Evolutionary conservation across 1,140 invertebrate species (phyloP), one percentile per base, ranked within the genome.

Genomic region (Tenebrio molitor): DNA sequence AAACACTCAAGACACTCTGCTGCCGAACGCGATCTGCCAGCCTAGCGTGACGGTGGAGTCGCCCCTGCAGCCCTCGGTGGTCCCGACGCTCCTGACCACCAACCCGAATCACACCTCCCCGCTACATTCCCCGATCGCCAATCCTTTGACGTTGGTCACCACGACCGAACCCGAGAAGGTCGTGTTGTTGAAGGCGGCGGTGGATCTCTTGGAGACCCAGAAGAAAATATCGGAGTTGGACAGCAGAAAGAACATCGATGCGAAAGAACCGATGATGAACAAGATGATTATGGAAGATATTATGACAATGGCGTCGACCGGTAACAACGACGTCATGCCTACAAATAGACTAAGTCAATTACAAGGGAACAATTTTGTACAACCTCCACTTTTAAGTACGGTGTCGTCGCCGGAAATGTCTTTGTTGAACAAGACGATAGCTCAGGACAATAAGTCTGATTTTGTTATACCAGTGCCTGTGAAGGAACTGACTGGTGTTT

Each of bases 151-250:
- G 1, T 34, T 50, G 19, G 42, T 69, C 23, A 34, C 17, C 42
- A 8, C 89, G 0, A 86, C 88, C 0, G 88, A 90, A n/a, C 86
- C 88, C 12, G 88, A 90, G 64, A 90, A 89, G 79, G 89, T 86
- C 36, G 89, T 91, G 84, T 86, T 90, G 65, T 81, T 90, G 16
- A 89, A 89, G 74, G 89, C 89, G 1, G 87, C 89, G 0, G 89
- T 88, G 0, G 89, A 90, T 81, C 87, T 89, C 71, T 84, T 82
- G 0, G 73, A 82, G 75, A 83, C 80, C 12, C 81, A 83, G 71
- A 80, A 81, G 67, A 80, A 79, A 71, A 75, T 82, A 12, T 74
- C 23, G 12, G 75, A 78, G 17, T 39, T 78, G 58, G 75, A 72
- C 1, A 70, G 44, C 19, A 33, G 62, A 12, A 19, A 41, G 1